phyloP scores from a whole-genome alignment of 2,888 invertebrate genomes.

The Buathra laborator region DNA sequence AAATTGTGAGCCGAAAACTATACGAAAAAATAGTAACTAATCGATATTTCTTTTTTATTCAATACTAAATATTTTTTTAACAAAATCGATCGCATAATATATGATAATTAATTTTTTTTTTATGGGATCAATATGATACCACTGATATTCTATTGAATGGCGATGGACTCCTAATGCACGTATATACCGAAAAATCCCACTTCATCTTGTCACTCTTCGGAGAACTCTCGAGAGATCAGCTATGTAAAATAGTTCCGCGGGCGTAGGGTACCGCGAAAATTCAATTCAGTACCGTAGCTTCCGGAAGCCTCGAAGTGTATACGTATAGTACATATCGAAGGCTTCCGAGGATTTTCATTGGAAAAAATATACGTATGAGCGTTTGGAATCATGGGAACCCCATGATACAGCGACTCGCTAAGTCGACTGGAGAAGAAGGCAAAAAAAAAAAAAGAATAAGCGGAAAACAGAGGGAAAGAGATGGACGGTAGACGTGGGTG shows the following conservation, averaged over 20 bases:
- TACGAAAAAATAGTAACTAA: too few species aligned
- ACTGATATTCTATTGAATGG: neutral
- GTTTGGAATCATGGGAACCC: conserved; percentile 9
- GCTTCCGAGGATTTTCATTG: conserved; percentile 3
- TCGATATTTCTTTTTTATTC: too few species aligned
- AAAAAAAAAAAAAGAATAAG: neutral
- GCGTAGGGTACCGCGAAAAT: neutral
- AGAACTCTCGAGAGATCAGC: neutral
- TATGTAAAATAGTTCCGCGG: neutral
- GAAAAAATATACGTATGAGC: neutral
- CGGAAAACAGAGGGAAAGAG: neutral
- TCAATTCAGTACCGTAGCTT: neutral
- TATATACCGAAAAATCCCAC: neutral
- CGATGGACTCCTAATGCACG: neutral
- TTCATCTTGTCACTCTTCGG: neutral
- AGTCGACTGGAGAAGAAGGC: neutral
- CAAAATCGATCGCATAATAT: too few species aligned
- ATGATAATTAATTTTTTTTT: too few species aligned
- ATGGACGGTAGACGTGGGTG: neutral
- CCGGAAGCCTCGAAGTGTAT: neutral
- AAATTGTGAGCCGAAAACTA: too few species aligned
- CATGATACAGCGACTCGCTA: neutral
- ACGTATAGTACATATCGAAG: neutral
- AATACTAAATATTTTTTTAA: too few species aligned
- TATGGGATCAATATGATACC: neutral